Evolutionary conservation across 2,888 invertebrate genomes (phyloP), one percentile per base, ranked within the genome.

Genomic region (Syritta pipiens): DNA sequence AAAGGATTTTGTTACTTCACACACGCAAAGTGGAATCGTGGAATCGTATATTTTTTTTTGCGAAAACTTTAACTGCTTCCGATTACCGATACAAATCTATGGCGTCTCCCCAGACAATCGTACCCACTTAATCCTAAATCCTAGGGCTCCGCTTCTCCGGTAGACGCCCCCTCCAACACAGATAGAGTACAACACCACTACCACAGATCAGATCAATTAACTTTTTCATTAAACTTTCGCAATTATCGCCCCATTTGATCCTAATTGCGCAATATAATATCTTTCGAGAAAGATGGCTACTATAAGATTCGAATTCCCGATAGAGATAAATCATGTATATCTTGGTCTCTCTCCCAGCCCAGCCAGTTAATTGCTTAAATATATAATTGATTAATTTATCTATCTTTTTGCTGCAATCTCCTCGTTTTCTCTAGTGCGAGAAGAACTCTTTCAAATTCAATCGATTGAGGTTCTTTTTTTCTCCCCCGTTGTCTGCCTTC

Each of bases 161-260:
- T 59, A 22, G 37, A 51, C 26, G 42, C 19, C 19, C 32, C 2
- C 12, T 1, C 14, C 12, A 35, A 32, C 20, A 35, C 4, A 32
- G 46, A 32, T 44, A 42, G 14, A 40, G 14, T 67, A 44, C 14
- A 32, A 10, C 24, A 60, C 32, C 3, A 7, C 49, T 17, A 60
- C 62, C 74, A 55, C 60, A 74, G 74, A 72, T 68, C 65, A 74
- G 79, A 79, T 79, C 74, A 74, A 79, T 79, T 79, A 79, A 79
- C 67, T 79, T 79, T 79, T 79, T 79, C 74, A 74, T 79, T 79
- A 79, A 79, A 79, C 79, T 79, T 81, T 81, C 28, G 81, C 68
- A 81, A 81, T 81, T 81, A 75, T 75, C 81, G 72, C 74, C 74
- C 68, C 74, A 81, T 81, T 81, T 81, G 74, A 81, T 81, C 81